Evolutionary conservation across 2,113 vertebrate genomes (phyloP), one percentile per base, ranked within the genome.

Genomic region (Tetrao urogallus): DNA sequence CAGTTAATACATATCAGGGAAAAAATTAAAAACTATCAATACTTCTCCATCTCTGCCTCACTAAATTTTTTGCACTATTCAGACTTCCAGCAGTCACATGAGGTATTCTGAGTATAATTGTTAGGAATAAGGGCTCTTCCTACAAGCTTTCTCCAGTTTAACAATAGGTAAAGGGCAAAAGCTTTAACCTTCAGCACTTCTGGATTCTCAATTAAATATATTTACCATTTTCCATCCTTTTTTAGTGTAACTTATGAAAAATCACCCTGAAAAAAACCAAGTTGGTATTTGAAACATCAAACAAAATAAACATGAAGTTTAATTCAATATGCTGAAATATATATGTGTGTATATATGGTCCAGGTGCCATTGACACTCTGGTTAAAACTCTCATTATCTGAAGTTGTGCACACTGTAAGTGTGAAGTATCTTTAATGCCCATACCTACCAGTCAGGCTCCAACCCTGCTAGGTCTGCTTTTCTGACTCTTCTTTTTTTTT

Each of bases 261-360:
- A 50, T 43, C 60, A 32, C 1, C 9, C 5, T 11, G 27, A 85
- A 67, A 16, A 82, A 75, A 85, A 4, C 7, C 40, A 24, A 48
- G 22, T 43, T 43, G 30, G 3, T 6, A 40, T 67, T 88, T 82
- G 47, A 75, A 4, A 58, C 7, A 65, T 56, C 34, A 66, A 43
- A 32, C 4, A 71, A 87, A 94, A 76, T 36, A 28, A 82, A 45
- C n/a, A 40, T 5, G 13, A 28, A 48, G 6, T 82, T 82, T 75
- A 75, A 64, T 85, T 78, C 85, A 75, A 15, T 28, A 74, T 36
- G 45, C 10, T 43, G 61, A 58, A 57, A 50, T 38, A 4, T 18
- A 28, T 28, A 54, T 56, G 17, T 11, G 54, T 18, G 28, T 56
- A 56, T 0, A 1, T 66, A 1, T 66, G 8, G 7, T 38, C 11